A percentile compares a stretch with the other conserved stretches of the same genome.
These are phyloP conservation scores for Ophonus ardosiacus DNA, from an alignment of 2,888 invertebrate genomes.

Conservation along the genomic window DNA sequence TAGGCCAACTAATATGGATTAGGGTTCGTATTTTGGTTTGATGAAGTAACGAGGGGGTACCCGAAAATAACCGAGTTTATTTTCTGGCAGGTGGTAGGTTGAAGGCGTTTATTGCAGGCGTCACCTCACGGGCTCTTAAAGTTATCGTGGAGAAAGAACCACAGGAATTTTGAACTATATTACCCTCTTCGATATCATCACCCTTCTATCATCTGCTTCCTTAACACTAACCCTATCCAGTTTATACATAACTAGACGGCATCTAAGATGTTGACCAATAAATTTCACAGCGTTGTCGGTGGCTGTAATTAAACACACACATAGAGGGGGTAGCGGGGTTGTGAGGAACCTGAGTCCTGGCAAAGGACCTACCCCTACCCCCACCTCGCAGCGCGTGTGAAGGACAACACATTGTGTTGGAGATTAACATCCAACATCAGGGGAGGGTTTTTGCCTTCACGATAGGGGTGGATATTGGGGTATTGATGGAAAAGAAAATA, in stretches of 20 bases:
- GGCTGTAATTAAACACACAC: conserved; percentile 69
- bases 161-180: too few relatives aligned
- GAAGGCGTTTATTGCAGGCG: too few relatives aligned
- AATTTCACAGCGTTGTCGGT: conserved; percentile 68
- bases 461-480: not conserved
- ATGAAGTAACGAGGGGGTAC: too few relatives aligned
- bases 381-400: conserved; percentile 19
- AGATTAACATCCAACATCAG: conserved; percentile 27
- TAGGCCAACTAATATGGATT: too few relatives aligned
- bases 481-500: too few relatives aligned
- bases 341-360: conserved; percentile 37
- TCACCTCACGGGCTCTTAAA: too few relatives aligned
- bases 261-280: conserved; percentile 69
- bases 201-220: not conserved
- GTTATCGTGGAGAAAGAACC: too few relatives aligned
- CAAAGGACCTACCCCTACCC: conserved; percentile 27
- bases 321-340: conserved; percentile 43
- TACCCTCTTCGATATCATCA: not conserved
- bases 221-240: conserved; percentile 62
- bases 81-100: too few relatives aligned
- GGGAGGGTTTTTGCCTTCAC: not conserved
- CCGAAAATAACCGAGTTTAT: too few relatives aligned
- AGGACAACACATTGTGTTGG: conserved; percentile 28
- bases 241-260: conserved; percentile 67
- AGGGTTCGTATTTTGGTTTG: too few relatives aligned